Evolutionary conservation across 2,113 vertebrate genomes (phyloP).

Genomic region (Pangasianodon hypophthalmus): DNA sequence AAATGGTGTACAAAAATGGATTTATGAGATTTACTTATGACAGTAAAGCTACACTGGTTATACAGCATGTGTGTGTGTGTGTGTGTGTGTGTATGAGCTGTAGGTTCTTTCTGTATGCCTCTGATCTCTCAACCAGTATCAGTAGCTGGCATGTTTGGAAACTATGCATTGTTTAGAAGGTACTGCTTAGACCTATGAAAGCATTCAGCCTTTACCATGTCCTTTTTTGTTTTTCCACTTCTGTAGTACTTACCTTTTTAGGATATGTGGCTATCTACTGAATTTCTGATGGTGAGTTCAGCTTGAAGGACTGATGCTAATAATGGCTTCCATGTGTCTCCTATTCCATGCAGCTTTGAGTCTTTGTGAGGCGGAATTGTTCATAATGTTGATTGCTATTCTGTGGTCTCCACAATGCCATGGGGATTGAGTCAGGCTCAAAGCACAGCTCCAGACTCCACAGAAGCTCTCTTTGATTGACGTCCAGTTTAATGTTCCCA

Average conservation of each 20-base stretch:
- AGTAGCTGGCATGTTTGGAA: background rate
- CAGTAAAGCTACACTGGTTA: background rate
- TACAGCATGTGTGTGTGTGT: background rate
- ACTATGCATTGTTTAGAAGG: background rate
- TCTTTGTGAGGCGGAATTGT: constrained; percentile 42
- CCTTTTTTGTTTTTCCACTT: background rate
- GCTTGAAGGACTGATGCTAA: constrained; percentile 25
- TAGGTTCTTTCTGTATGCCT: background rate
- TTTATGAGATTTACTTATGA: background rate
- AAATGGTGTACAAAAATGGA: background rate
- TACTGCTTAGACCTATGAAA: background rate
- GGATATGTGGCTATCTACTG: background rate
- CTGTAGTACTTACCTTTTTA: background rate
- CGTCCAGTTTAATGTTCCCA: constrained; percentile 44
- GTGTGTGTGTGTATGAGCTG: no score
- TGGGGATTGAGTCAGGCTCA: constrained; percentile 15
- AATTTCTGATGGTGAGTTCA: constrained; percentile 30
- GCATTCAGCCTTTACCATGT: background rate
- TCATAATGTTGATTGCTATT: constrained; percentile 45
- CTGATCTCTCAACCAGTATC: background rate
- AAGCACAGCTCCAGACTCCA: constrained; percentile 25
- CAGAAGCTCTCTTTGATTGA: constrained; percentile 51
- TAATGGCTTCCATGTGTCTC: constrained; percentile 55
- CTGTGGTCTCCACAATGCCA: background rate
- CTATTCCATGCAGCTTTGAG: constrained; percentile 15